A percentile compares a stretch with the other conserved stretches of the same genome.
These are phyloP conservation scores for Luperina nickerlii DNA, from an alignment of 2,888 invertebrate genomes.

Conservation along the genomic window DNA sequence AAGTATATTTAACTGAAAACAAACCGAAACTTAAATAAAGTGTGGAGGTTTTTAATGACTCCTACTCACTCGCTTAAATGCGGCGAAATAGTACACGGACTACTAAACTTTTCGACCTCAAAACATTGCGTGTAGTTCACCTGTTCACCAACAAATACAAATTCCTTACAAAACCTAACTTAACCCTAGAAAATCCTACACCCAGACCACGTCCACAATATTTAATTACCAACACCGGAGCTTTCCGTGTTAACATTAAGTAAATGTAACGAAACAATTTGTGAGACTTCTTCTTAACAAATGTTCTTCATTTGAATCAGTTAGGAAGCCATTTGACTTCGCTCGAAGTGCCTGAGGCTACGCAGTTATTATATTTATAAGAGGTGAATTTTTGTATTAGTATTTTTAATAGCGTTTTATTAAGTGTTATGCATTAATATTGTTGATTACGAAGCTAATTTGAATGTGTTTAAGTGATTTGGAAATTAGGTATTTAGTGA, in stretches of 20 bases:
- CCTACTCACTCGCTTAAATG: neutral
- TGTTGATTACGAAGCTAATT: constrained; percentile 33
- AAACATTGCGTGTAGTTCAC: neutral
- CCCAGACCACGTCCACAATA: constrained; percentile 46
- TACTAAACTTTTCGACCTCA: neutral
- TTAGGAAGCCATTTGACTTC: constrained; percentile 66
- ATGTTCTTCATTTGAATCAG: constrained; percentile 75
- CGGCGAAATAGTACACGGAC: neutral
- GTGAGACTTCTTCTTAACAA: constrained; percentile 65
- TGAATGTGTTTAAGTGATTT: constrained; percentile 44
- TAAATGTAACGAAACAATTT: constrained; percentile 75
- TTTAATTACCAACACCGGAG: constrained; percentile 60
- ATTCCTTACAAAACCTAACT: neutral
- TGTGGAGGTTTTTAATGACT: too few species aligned
- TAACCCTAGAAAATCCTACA: constrained; percentile 18
- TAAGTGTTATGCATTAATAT: constrained; percentile 54
- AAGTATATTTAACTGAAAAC: neutral
- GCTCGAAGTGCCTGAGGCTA: constrained; percentile 55
- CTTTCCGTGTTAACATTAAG: constrained; percentile 69
- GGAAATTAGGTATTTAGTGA: constrained; percentile 32
- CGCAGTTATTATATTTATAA: constrained; percentile 72
- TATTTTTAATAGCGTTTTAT: constrained; percentile 54
- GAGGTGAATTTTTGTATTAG: constrained; percentile 54
- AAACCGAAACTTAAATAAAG: neutral
- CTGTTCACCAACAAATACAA: neutral